Evolutionary conservation across 2,888 invertebrate species (phyloP).

Genomic region (Parnassius mnemosyne): DNA sequence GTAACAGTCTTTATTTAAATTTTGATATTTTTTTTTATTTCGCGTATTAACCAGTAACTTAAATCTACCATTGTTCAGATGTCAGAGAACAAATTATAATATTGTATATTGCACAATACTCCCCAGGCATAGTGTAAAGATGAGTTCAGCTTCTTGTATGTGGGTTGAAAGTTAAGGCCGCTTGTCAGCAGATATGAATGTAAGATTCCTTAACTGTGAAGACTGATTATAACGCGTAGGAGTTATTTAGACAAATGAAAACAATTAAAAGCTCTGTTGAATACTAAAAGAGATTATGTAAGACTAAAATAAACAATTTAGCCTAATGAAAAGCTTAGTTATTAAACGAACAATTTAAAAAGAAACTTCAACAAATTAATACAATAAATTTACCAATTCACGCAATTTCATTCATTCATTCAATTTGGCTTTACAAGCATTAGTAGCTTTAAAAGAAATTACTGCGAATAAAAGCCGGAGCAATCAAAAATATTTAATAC

Average conservation of each 20-base stretch:
- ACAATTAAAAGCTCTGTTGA: slow-evolving; percentile 29
- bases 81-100: slow-evolving; percentile 60
- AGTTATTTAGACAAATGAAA: slow-evolving; percentile 45
- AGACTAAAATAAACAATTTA: no score
- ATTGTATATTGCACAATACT: slow-evolving; percentile 63
- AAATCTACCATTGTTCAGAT: slow-evolving; percentile 65
- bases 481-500: no score
- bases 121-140: slow-evolving; percentile 57
- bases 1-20: slow-evolving; percentile 36
- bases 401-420: no score
- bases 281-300: no score
- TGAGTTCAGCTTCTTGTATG: slow-evolving; percentile 55
- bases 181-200: slow-evolving; percentile 66
- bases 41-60: slow-evolving; percentile 53
- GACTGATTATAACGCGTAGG: slow-evolving; percentile 53
- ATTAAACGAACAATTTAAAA: no score
- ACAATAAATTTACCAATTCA: no score
- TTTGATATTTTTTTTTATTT: background rate
- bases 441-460: no score
- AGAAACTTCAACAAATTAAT: no score
- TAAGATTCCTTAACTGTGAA: slow-evolving; percentile 47
- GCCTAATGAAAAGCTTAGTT: no score
- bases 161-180: slow-evolving; percentile 71
- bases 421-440: background rate
- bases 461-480: no score